Percentiles rank a stretch among this genome's conserved stretches.
Conservation (phyloP, 2,888 invertebrate species). For the Caenorhabditis sulstoni region DNA sequence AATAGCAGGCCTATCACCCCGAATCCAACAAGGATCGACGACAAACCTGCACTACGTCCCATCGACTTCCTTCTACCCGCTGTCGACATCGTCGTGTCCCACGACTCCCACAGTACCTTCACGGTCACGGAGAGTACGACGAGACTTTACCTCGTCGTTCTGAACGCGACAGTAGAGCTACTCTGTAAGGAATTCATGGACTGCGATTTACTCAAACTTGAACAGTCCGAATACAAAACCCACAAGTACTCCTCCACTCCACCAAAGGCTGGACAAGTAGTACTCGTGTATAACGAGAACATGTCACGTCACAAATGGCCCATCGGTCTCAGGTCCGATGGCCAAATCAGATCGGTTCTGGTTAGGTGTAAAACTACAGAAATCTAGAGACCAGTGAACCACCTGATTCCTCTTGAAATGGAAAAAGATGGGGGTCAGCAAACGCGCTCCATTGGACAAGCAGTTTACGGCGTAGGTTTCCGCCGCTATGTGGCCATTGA, state of each 20-base stretch:
- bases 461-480: no score
- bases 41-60: conserved; percentile 4
- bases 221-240: neutral
- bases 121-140: neutral
- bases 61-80: conserved; percentile 8
- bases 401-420: no score
- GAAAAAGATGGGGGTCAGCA: no score
- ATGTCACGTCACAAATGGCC: neutral
- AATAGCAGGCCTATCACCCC: conserved; percentile 19
- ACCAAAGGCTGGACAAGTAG: neutral
- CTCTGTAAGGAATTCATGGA: no score
- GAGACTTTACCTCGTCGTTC: neutral
- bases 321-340: no score
- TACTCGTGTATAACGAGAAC: neutral
- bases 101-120: neutral
- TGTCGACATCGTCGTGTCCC: neutral
- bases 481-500: no score
- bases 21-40: neutral
- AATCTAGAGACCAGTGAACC: no score
- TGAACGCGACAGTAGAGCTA: no score
- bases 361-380: no score
- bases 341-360: no score
- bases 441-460: no score
- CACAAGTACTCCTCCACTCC: neutral
- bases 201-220: no score